Evolutionary conservation across 2,888 invertebrate genomes (phyloP).

Genomic region (Trachelus stipa): DNA sequence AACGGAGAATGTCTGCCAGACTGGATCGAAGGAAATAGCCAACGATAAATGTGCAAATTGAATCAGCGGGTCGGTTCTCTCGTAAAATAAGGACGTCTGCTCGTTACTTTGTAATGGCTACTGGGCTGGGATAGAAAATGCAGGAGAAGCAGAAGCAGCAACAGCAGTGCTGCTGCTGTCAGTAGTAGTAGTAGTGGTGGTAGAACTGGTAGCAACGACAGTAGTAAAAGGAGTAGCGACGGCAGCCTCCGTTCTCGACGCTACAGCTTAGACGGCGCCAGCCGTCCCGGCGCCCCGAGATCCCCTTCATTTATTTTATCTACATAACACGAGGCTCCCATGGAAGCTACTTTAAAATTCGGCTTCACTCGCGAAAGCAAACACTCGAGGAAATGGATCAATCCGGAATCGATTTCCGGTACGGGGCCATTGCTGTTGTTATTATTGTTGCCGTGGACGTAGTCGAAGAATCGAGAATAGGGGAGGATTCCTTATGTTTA

Average conservation of each 20-base stretch:
- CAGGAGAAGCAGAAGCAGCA: not conserved
- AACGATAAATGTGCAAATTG: conserved; percentile 27
- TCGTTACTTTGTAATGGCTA: conserved; percentile 45
- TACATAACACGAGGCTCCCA: conserved; percentile 36
- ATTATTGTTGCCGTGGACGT: conserved; percentile 17
- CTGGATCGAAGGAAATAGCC: too few species aligned
- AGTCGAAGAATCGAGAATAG: conserved; percentile 16
- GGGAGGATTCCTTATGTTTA: not conserved
- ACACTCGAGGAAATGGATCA: conserved; percentile 24
- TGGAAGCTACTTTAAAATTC: conserved; percentile 20
- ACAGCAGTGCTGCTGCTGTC: too few species aligned
- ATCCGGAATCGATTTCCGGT: conserved; percentile 30
- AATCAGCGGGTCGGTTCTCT: conserved; percentile 32
- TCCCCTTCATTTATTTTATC: conserved; percentile 49
- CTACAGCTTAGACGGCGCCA: conserved; percentile 47
- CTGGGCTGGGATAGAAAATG: conserved; percentile 2
- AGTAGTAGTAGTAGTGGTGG: too few species aligned
- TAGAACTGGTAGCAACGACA: too few species aligned
- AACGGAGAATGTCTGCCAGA: too few species aligned
- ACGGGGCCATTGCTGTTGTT: conserved; percentile 5
- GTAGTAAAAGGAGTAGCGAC: not conserved
- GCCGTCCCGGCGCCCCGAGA: conserved; percentile 52
- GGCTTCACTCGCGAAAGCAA: conserved; percentile 9
- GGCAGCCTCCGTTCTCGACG: conserved; percentile 14
- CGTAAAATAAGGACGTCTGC: conserved; percentile 42